Evolutionary conservation across 2,888 invertebrate species (phyloP).

Genomic region (Encarsia formosa): DNA sequence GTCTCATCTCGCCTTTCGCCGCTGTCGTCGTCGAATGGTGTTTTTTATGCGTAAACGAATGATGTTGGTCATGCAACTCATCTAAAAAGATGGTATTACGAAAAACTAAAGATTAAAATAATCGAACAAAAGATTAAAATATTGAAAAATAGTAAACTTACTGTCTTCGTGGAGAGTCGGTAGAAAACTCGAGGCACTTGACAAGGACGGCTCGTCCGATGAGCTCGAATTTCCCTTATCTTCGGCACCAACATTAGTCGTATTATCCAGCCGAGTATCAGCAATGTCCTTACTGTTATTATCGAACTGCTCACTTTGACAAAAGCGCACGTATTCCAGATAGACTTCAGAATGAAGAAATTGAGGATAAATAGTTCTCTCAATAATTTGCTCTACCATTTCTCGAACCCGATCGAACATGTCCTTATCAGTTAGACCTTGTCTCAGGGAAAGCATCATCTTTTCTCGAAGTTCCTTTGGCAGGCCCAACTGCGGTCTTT

Average conservation of each 20-base stretch:
- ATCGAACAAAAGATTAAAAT: too few species aligned
- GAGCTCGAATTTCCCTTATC: slow-evolving; percentile 43
- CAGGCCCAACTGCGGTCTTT: slow-evolving; percentile 77
- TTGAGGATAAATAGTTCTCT: slow-evolving; percentile 83
- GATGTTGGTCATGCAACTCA: slow-evolving; percentile 31
- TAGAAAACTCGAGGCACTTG: slow-evolving; percentile 57
- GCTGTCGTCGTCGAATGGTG: slow-evolving; percentile 4
- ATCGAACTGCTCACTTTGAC: slow-evolving; percentile 52
- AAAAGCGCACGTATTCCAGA: slow-evolving; percentile 75
- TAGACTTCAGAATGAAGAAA: slow-evolving; percentile 92
- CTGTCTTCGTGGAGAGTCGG: slow-evolving; percentile 86
- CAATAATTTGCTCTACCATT: slow-evolving; percentile 79
- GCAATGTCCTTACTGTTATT: background rate
- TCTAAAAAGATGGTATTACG: too few species aligned
- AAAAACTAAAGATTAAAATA: too few species aligned
- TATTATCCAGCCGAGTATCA: background rate
- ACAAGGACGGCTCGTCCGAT: slow-evolving; percentile 50
- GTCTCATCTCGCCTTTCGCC: slow-evolving; percentile 53
- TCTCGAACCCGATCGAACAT: slow-evolving; percentile 83
- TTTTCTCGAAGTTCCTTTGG: slow-evolving; percentile 75
- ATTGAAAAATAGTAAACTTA: slow-evolving; percentile 55
- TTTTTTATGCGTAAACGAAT: slow-evolving; percentile 35
- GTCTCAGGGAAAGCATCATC: slow-evolving; percentile 71
- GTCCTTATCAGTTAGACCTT: slow-evolving; percentile 66
- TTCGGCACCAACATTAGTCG: background rate